Percentiles rank a stretch among this genome's conserved stretches.
These are phyloP conservation scores for Ceratothoa steindachneri DNA, from an alignment of 2,888 invertebrate genomes.

Conservation along the genomic window DNA sequence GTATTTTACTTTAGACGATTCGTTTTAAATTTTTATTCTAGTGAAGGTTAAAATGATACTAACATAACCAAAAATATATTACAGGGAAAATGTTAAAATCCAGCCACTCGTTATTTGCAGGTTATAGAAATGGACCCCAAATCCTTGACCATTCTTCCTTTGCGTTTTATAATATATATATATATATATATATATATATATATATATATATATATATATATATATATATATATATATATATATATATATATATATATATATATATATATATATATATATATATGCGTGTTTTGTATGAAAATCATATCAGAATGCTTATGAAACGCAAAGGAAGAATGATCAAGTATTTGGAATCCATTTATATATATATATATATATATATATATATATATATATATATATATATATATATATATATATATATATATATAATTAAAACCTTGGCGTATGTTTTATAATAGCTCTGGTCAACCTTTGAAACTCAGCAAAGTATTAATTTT, in stretches of 20 bases:
- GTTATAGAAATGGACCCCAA: not conserved
- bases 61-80: not conserved
- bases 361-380: conserved; percentile 5
- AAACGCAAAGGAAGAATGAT: too few species aligned
- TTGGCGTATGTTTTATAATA: too few species aligned
- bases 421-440: too few species aligned
- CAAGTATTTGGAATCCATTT: not conserved
- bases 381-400: conserved; percentile 3
- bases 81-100: not conserved
- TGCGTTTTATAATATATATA: not conserved
- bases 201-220: not conserved
- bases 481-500: too few species aligned
- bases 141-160: not conserved
- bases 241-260: not conserved
- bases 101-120: not conserved
- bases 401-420: not conserved
- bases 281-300: too few species aligned
- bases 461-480: too few species aligned
- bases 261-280: not conserved
- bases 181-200: not conserved
- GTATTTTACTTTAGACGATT: too few species aligned
- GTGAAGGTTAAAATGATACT: too few species aligned
- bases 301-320: too few species aligned
- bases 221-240: not conserved
- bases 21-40: too few species aligned